These are phyloP conservation scores for Ichneumoninae sp. DNA, from an alignment of 2,888 invertebrate genomes.

Conservation along the genomic window DNA sequence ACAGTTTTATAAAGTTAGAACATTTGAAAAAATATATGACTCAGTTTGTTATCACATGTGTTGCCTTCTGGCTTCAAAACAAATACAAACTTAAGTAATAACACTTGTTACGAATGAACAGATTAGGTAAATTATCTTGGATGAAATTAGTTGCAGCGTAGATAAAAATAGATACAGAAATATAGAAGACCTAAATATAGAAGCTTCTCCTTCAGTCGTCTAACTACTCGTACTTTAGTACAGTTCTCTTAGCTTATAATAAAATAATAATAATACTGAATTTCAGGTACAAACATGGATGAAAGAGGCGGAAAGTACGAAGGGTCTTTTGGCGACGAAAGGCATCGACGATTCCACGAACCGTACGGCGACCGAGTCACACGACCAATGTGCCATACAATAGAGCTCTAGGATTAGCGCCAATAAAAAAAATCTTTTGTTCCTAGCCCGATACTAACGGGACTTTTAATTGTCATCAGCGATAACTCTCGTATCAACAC, in stretches of 20 bases:
- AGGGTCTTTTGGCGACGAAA: slow-evolving; percentile 84
- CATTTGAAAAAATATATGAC: too few species aligned
- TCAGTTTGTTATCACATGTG: too few species aligned
- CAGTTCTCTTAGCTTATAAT: too few species aligned
- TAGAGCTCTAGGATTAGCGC: slow-evolving; percentile 62
- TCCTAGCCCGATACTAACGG: slow-evolving; percentile 11
- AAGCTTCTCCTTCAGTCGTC: too few species aligned
- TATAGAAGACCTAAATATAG: background rate
- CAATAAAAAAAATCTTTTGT: slow-evolving; percentile 43
- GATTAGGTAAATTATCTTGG: too few species aligned
- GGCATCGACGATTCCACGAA: slow-evolving; percentile 73
- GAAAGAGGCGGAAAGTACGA: slow-evolving; percentile 86
- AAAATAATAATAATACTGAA: slow-evolving; percentile 8
- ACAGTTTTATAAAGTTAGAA: too few species aligned
- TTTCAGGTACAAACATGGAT: slow-evolving; percentile 86
- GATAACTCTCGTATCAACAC: background rate
- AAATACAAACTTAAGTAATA: too few species aligned
- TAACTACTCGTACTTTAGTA: too few species aligned
- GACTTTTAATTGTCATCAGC: slow-evolving; percentile 13
- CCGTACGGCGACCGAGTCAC: slow-evolving; percentile 69
- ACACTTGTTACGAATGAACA: too few species aligned
- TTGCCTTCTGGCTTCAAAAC: too few species aligned
- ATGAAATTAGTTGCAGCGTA: too few species aligned
- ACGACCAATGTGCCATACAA: slow-evolving; percentile 79
- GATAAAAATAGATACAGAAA: too few species aligned